phyloP scores from a whole-genome alignment of 1,140 invertebrate species.

The Neodiprion fabricii region DNA sequence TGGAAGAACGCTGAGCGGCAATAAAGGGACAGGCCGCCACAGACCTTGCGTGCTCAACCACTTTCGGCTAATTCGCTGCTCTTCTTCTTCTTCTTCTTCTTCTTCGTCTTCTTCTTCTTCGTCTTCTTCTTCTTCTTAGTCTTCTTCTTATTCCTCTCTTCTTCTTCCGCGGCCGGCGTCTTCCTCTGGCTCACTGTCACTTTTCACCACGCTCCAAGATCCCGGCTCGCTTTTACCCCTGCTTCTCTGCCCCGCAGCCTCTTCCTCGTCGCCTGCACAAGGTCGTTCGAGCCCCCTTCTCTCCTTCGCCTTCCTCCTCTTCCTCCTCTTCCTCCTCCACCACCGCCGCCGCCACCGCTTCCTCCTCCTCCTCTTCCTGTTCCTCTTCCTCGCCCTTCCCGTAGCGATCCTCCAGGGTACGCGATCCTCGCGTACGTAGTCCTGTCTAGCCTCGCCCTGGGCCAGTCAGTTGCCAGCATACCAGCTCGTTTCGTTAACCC shows the following conservation, averaged over 20 bases:
- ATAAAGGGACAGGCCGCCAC: too few relatives aligned
- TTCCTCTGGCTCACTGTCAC: neutral
- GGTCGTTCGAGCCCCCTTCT: neutral
- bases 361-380: neutral
- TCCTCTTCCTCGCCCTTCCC: neutral
- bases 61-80: too few relatives aligned
- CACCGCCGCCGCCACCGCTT: neutral
- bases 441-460: slow-evolving; percentile 1
- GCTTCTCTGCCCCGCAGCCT: neutral
- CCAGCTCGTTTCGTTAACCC: neutral
- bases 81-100: too few relatives aligned
- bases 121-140: too few relatives aligned
- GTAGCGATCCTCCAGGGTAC: neutral
- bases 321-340: slow-evolving; percentile 4
- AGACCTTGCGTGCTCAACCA: too few relatives aligned
- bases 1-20: too few relatives aligned
- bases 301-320: neutral
- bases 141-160: too few relatives aligned
- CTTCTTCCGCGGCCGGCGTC: too few relatives aligned
- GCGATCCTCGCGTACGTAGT: neutral
- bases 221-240: neutral
- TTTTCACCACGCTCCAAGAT: neutral
- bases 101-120: too few relatives aligned
- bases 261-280: neutral
- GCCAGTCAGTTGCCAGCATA: slow-evolving; percentile 6